Evolutionary conservation across 2,888 invertebrate species (phyloP).

Genomic region (Eristalis pertinax): DNA sequence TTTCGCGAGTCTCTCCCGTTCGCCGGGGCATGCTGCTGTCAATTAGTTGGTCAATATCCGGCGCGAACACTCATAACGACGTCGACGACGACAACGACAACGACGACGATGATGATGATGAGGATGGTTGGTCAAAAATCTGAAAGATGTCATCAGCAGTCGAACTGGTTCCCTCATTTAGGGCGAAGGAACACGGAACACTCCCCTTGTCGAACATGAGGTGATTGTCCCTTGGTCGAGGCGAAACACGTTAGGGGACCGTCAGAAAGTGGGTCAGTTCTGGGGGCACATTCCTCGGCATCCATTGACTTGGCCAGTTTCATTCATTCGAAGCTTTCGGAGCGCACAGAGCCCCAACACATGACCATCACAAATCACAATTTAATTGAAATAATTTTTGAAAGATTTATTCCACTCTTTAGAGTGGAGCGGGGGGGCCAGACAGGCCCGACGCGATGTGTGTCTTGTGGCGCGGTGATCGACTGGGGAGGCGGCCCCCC

Average conservation of each 20-base stretch:
- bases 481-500: background rate
- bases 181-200: background rate
- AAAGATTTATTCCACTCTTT: slow-evolving; percentile 62
- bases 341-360: background rate
- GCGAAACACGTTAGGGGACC: no score
- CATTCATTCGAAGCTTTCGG: slow-evolving; percentile 15
- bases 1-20: slow-evolving; percentile 30
- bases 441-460: background rate
- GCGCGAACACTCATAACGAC: slow-evolving; percentile 31
- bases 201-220: background rate
- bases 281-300: slow-evolving; percentile 10
- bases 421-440: no score
- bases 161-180: background rate
- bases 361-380: slow-evolving; percentile 58
- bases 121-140: slow-evolving; percentile 9
- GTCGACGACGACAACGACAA: no score
- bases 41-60: slow-evolving; percentile 56
- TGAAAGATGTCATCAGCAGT: slow-evolving; percentile 21
- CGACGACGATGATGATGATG: no score
- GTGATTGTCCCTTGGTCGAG: background rate
- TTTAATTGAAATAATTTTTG: slow-evolving; percentile 69
- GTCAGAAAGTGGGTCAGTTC: slow-evolving; percentile 52
- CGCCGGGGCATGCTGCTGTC: slow-evolving; percentile 25
- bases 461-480: slow-evolving; percentile 14
- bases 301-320: slow-evolving; percentile 33